Evolutionary conservation across 2,888 invertebrate genomes (phyloP).

Genomic region (Carabus problematicus): DNA sequence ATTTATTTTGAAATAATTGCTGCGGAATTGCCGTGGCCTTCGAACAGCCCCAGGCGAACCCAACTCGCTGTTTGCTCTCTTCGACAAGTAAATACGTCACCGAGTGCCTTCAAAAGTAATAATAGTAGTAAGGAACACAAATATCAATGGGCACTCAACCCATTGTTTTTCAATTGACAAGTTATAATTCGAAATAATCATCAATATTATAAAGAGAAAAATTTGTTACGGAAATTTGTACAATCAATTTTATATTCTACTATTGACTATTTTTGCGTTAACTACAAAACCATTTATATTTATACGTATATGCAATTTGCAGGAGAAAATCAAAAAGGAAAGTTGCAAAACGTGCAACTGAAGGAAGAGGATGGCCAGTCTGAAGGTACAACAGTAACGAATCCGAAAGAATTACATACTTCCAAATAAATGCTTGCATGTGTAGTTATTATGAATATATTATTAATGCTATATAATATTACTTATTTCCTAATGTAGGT

Average conservation of each 20-base stretch:
- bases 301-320: slow-evolving; percentile 37
- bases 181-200: neutral
- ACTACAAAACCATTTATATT: neutral
- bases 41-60: no score
- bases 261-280: neutral
- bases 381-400: slow-evolving; percentile 26
- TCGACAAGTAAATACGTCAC: no score
- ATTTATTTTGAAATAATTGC: no score
- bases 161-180: no score
- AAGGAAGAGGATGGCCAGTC: slow-evolving; percentile 30
- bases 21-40: no score
- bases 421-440: slow-evolving; percentile 16
- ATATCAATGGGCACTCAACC: no score
- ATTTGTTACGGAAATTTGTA: no score
- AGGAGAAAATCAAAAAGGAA: slow-evolving; percentile 40
- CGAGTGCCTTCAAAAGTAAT: neutral
- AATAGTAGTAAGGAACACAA: neutral
- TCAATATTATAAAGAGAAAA: no score
- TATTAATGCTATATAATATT: no score
- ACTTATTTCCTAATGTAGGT: no score
- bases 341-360: slow-evolving; percentile 34
- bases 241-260: no score
- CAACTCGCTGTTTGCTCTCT: no score
- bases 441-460: neutral
- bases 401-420: slow-evolving; percentile 1